Evolutionary conservation across 2,797 vertebrate species (phyloP), one percentile per base, ranked within the genome.

Genomic region (Gephyroberyx darwinii): DNA sequence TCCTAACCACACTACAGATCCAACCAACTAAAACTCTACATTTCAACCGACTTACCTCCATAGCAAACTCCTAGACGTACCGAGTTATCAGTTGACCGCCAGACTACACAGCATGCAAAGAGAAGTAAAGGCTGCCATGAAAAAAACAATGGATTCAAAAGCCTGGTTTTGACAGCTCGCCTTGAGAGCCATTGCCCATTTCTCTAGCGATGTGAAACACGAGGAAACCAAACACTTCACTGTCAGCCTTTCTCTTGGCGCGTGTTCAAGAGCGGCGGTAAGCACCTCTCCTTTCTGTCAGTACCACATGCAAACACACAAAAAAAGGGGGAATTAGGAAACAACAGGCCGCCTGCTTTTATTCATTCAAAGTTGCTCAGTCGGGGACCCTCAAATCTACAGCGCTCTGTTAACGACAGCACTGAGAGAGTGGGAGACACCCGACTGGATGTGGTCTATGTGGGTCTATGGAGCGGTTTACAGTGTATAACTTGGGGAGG

Each of bases 21-120:
- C 30, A 57, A 54, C 47, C 16, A 62, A 16, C 41, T 33, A 45
- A 26, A 26, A 64, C 58, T 22, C 52, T 26, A 54, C 37, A 20
- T 51, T 60, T 50, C 41, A 37, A 26, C 48, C 48, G 71, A 89
- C 86, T 88, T 83, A 93, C 92, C 93, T 94, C 93, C 92, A 93
- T 94, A 26, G 17, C 77, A 13, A 75, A 52, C 63, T 77, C 66
- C 69, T 55, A 74, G 52, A 68, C 1, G 69, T 16, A 35, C 69
- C 45, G 67, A 62, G 77, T 77, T 74, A 83, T 41, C 43, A 68
- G 58, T 47, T 80, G 80, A 64, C 61, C 61, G 67, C 39, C 78
- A 65, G 75, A 74, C 77, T 82, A 84, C 61, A 78, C 73, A 82
- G 59, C 76, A 79, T 33, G 63, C 80, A 84, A 50, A 82, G 59